These are phyloP conservation scores for Vicugna pacos DNA, from an alignment of 2,113 vertebrate genomes.

Conservation along the genomic window DNA sequence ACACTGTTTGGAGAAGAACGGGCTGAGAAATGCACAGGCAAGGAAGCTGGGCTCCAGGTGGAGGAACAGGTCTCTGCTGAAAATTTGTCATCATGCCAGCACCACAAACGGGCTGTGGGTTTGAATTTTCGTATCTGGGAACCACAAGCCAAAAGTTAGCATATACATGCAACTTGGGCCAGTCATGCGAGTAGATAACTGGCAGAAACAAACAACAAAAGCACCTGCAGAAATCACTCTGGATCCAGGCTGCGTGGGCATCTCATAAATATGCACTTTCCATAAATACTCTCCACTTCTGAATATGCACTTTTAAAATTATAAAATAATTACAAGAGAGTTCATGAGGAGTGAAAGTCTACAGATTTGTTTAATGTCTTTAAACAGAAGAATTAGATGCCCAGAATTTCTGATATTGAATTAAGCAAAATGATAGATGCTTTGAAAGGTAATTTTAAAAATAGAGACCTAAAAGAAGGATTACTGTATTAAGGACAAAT, in stretches of 20 bases:
- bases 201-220: neutral
- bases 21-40: neutral
- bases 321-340: neutral
- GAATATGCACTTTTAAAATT: neutral
- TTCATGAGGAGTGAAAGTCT: neutral
- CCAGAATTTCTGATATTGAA: neutral
- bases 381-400: neutral
- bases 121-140: neutral
- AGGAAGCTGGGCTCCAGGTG: neutral
- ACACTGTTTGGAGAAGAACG: fast-evolving
- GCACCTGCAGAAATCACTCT: no score
- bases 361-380: neutral
- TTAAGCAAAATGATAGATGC: neutral
- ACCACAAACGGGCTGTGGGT: neutral
- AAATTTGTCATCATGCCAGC: neutral
- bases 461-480: neutral
- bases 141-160: neutral
- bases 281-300: neutral
- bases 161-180: neutral
- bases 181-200: neutral
- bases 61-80: neutral
- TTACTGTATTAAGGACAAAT: neutral
- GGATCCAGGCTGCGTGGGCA: neutral
- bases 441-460: neutral
- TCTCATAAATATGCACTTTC: neutral